Base-by-base conservation (phyloP, 2,113 vertebrate genomes). In the Anoplopoma fimbria region DNA sequence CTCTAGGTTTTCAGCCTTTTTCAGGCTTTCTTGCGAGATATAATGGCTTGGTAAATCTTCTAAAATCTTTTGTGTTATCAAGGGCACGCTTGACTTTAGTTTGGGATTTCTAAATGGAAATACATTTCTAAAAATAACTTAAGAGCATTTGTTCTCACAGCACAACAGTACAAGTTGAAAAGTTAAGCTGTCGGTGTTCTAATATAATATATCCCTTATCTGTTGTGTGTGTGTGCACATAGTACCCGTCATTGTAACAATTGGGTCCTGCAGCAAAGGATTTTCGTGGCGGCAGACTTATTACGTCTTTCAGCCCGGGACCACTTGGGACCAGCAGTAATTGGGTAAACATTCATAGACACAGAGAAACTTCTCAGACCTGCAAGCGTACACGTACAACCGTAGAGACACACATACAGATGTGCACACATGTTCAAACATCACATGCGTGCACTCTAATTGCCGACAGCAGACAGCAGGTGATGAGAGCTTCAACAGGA, bases 271-370 rank as follows among this genome's bases (percentile, higher is more conserved):
- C 36, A 82, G 81, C 63, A 38, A 73, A 31, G 57, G 38, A 74
- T 68, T 79, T 74, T 27, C 79, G 70, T 75, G 76, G 57, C 60
- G 47, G 25, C 72, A 77, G 58, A 82, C 79, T 51, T 85, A 72
- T 72, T 82, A 67, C 65, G 33, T 82, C 72, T 83, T 90, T 86
- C 40, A 76, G 72, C 71, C 83, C 55, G 65, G 86, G 36, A 88
- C 38, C 38, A 77, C 81, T 67, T 77, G 84, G 89, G 89, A 29
- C 27, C 49, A 75, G 53, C 63, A 74, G 85, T 85, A 86, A 90
- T 77, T 91, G 83, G 69, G 85, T 89, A 88, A 94, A 93, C 71
- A 87, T 57, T 62, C 84, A 90, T 83, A 89, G 82, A 92, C 71
- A 82, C 82, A 68, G 55, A 77, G 60, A 71, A 58, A 75, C 27